A percentile compares a stretch with the other conserved stretches of the same genome.
Evolutionary conservation across 2,888 invertebrate genomes (phyloP).

Genomic region (Mesoligia furuncula): DNA sequence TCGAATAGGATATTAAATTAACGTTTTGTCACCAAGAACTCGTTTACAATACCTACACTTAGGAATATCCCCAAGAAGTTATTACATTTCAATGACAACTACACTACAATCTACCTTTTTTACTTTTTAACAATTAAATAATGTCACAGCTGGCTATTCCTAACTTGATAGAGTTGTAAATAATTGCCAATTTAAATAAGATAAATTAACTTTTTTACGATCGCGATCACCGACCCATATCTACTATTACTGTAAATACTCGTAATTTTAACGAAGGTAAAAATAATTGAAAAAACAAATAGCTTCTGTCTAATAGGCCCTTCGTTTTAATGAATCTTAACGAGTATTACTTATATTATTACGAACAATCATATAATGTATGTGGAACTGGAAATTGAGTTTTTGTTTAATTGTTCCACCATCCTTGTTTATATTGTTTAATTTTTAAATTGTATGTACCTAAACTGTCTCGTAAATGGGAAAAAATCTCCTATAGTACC

Average conservation of each 20-base stretch:
- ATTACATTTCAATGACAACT: slow-evolving; percentile 14
- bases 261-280: slow-evolving; percentile 37
- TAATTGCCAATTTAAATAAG: slow-evolving; percentile 46
- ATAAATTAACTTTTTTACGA: slow-evolving; percentile 45
- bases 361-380: slow-evolving; percentile 13
- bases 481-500: background rate
- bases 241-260: slow-evolving; percentile 29
- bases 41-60: background rate
- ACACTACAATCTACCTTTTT: background rate
- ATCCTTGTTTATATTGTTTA: background rate
- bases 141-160: slow-evolving; percentile 28
- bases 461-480: background rate
- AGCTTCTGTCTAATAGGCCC: slow-evolving; percentile 8
- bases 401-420: slow-evolving; percentile 10
- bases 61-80: background rate
- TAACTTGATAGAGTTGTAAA: slow-evolving; percentile 41
- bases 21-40: background rate
- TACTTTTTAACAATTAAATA: slow-evolving; percentile 3
- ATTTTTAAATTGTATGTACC: background rate
- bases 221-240: slow-evolving; percentile 22
- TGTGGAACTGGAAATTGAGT: slow-evolving; percentile 4
- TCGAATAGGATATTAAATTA: background rate
- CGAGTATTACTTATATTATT: slow-evolving; percentile 2
- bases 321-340: slow-evolving; percentile 9
- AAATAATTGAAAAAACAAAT: slow-evolving; percentile 55